These are phyloP conservation scores for Acleris holmiana DNA, from an alignment of 2,888 invertebrate genomes.

Conservation along the genomic window DNA sequence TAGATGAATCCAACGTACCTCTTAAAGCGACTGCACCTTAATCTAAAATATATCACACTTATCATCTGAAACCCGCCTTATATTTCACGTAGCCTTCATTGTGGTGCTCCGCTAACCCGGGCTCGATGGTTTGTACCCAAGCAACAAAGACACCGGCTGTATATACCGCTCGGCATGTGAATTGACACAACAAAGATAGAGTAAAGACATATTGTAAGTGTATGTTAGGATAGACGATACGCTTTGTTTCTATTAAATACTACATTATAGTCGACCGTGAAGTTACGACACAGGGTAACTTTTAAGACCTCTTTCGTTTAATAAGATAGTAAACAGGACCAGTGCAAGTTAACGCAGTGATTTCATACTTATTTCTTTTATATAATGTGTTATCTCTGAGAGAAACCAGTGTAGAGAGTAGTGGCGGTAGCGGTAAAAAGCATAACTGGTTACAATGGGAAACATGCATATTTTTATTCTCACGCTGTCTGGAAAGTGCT, in stretches of 20 bases:
- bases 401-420: no score
- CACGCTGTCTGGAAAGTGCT: no score
- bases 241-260: slow-evolving; percentile 54
- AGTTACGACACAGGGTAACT: slow-evolving; percentile 59
- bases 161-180: slow-evolving; percentile 47
- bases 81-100: slow-evolving; percentile 9
- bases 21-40: neutral
- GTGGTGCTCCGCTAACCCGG: slow-evolving; percentile 4
- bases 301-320: slow-evolving; percentile 44
- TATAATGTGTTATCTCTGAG: neutral
- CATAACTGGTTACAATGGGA: no score
- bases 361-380: neutral
- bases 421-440: no score
- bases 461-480: no score
- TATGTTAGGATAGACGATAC: slow-evolving; percentile 58
- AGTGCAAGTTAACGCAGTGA: slow-evolving; percentile 44
- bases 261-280: slow-evolving; percentile 42
- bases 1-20: no score
- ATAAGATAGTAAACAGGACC: slow-evolving; percentile 43
- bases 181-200: slow-evolving; percentile 54
- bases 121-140: neutral
- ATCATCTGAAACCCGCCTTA: neutral
- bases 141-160: slow-evolving; percentile 8
- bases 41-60: neutral
- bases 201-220: slow-evolving; percentile 52